Base-by-base conservation (phyloP, 1,140 invertebrate species). In the Anastatus disparis region DNA sequence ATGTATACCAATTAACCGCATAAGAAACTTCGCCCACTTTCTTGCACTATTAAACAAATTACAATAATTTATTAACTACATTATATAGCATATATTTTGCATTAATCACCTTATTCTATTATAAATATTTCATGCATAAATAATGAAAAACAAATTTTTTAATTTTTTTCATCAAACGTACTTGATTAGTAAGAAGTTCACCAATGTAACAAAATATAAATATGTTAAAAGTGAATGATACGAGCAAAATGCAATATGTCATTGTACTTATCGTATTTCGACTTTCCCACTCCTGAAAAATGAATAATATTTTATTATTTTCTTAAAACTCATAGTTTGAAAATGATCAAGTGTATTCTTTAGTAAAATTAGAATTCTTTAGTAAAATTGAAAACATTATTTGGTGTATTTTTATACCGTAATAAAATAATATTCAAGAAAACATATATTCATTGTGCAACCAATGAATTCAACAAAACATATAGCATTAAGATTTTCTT, bases 401-500 rank as follows among this genome's bases (percentile, higher is more conserved):
- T n/a, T n/a, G n/a, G n/a, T n/a, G n/a, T n/a, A n/a, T n/a, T n/a
- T n/a, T 35, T 6, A 53, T 76, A 81, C 81, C 77, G 70, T 78
- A 13, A 83, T 75, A 17, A 79, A 75, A 66, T 79, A 80, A 68
- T 81, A 82, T 64, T 76, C 78, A 7, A 82, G 58, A 17, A 82
- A 79, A 44, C 82, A 84, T 65, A 82, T 82, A 12, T 81, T 81
- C 53, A 82, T 31, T 1, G 79, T 82, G 53, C 79, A 82, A 3
- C 82, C 81, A 0, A 82, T 35, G 20, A 82, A 67, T 71, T 84
- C 81, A 6, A 82, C 76, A 26, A 84, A 68, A 46, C 77, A 79
- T 50, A 82, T 75, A 38, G 79, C 78, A 24, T 81, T 81, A 8
- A 84, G 71, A 24, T 81, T 68, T 2, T 70, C 40, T 35, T 83